Conservation (phyloP, 2,113 vertebrate genomes). For the Platichthys flesus region DNA sequence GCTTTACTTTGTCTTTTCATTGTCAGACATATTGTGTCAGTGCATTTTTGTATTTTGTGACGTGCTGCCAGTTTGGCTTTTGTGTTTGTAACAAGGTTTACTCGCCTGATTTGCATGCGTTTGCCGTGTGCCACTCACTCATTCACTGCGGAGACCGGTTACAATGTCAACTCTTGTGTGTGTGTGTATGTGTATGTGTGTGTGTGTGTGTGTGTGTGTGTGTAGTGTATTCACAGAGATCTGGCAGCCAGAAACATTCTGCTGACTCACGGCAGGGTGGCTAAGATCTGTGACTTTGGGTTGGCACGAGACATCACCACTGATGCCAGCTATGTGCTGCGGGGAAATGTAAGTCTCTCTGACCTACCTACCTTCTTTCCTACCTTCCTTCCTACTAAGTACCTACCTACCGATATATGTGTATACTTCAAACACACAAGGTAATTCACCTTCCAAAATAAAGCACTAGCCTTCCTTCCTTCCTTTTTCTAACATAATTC, state of each 20-base stretch:
- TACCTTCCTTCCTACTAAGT: not conserved
- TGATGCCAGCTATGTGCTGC: conserved; percentile 96
- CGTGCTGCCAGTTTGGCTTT: not conserved
- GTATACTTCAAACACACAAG: too few relatives aligned
- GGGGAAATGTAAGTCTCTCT: conserved; percentile 92
- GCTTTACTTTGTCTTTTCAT: not conserved
- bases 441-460: too few relatives aligned
- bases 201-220: conserved; percentile 15
- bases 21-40: not conserved
- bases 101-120: conserved; percentile 8
- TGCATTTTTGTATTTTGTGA: not conserved
- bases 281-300: conserved; percentile 99
- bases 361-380: not conserved
- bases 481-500: not conserved
- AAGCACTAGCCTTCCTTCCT: too few relatives aligned
- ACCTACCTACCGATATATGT: too few relatives aligned
- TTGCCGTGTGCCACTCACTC: not conserved
- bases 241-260: conserved; percentile 96
- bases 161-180: conserved; percentile 36
- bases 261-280: conserved; percentile 94
- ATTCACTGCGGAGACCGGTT: conserved; percentile 25
- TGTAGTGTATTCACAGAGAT: conserved; percentile 97
- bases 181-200: conserved; percentile 1
- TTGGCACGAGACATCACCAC: conserved; percentile 97
- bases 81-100: conserved; percentile 23